These are phyloP conservation scores for Lasiommata megera DNA, from an alignment of 2,888 invertebrate species.

Conservation along the genomic window DNA sequence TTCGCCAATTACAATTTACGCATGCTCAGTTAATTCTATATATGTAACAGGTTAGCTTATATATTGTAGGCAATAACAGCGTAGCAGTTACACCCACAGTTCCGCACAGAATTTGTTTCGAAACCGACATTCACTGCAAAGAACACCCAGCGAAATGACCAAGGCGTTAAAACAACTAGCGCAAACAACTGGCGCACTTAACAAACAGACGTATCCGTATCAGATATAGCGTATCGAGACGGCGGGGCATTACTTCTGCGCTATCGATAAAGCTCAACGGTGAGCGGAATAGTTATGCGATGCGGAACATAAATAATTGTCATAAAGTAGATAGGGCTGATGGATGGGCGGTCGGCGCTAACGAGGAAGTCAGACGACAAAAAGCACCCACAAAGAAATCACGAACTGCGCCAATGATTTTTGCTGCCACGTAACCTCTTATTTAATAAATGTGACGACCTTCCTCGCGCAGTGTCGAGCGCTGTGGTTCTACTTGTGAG, in stretches of 20 bases:
- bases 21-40: slow-evolving; percentile 43
- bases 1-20: neutral
- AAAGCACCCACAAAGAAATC: slow-evolving; percentile 38
- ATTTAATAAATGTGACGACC: no score
- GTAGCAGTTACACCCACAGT: slow-evolving; percentile 77
- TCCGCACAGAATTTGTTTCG: slow-evolving; percentile 77
- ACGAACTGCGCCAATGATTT: slow-evolving; percentile 33
- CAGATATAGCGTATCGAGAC: slow-evolving; percentile 77
- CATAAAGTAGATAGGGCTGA: slow-evolving; percentile 77
- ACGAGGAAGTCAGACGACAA: slow-evolving; percentile 60
- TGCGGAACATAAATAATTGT: slow-evolving; percentile 79
- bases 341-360: slow-evolving; percentile 64
- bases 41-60: slow-evolving; percentile 61
- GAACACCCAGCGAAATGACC: slow-evolving; percentile 75
- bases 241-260: slow-evolving; percentile 76
- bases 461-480: no score
- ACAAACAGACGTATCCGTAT: slow-evolving; percentile 80
- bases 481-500: no score
- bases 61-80: slow-evolving; percentile 55
- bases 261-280: slow-evolving; percentile 80
- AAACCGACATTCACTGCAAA: slow-evolving; percentile 72
- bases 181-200: slow-evolving; percentile 78
- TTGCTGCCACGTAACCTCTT: slow-evolving; percentile 40
- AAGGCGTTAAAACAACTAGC: slow-evolving; percentile 79
- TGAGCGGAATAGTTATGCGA: slow-evolving; percentile 77